These are phyloP conservation scores for Aphaenogaster floridana DNA, from an alignment of 1,140 invertebrate genomes.

Conservation along the genomic window DNA sequence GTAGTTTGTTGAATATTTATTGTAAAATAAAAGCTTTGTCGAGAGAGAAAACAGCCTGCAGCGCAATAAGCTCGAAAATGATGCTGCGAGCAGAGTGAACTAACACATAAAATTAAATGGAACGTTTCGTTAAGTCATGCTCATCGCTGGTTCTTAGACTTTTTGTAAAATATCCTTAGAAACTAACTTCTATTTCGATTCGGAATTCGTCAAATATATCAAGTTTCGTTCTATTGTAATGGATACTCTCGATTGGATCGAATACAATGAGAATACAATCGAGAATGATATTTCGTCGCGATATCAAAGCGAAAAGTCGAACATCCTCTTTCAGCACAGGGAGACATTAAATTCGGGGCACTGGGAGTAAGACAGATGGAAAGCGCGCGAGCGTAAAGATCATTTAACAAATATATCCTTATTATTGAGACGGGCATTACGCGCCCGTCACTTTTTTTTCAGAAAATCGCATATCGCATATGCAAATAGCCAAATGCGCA, in stretches of 20 bases:
- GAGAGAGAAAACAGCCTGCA: not conserved
- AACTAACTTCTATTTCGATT: not conserved
- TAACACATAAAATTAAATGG: constrained; percentile 8
- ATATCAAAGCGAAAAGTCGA: constrained; percentile 64
- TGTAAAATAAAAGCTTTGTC: not conserved
- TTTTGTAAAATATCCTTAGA: not conserved
- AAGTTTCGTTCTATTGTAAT: not conserved
- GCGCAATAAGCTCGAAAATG: not conserved
- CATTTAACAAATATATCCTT: constrained; percentile 72
- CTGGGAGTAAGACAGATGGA: constrained; percentile 75
- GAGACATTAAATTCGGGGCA: constrained; percentile 69
- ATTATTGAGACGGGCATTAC: constrained; percentile 60
- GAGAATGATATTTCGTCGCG: not conserved
- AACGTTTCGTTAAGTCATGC: not conserved
- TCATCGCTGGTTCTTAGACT: not conserved
- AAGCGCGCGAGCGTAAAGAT: constrained; percentile 83
- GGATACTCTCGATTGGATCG: not conserved
- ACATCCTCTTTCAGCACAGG: constrained; percentile 75
- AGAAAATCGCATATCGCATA: constrained; percentile 55
- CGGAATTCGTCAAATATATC: not conserved
- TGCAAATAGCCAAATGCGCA: constrained; percentile 47
- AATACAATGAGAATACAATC: not conserved
- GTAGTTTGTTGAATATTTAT: constrained; percentile 2
- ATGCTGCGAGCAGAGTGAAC: not conserved
- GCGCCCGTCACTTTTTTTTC: constrained; percentile 46